These are phyloP conservation scores for Pachypanchax playfairii DNA, from an alignment of 2,113 vertebrate genomes.

Conservation along the genomic window DNA sequence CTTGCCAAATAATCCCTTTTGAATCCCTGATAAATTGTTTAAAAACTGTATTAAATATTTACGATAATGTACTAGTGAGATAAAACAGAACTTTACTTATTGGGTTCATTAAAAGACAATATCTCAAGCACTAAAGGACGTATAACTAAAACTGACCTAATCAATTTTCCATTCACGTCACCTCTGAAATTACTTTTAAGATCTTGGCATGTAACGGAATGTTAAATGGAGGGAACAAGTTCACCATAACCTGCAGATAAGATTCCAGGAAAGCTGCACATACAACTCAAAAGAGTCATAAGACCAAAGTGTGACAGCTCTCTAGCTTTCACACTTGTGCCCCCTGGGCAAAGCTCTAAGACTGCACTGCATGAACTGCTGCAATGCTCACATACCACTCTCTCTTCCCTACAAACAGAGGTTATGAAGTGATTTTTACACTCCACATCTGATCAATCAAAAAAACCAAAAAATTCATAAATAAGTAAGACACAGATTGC, in stretches of 20 bases:
- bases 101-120: constrained; percentile 4
- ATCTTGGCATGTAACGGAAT: constrained; percentile 19
- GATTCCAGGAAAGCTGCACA: constrained; percentile 26
- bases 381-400: constrained; percentile 15
- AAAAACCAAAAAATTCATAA: no score
- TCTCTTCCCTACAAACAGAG: constrained; percentile 19
- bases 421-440: no score
- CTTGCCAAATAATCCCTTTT: neutral
- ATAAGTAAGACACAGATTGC: no score
- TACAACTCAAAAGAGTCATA: constrained; percentile 60
- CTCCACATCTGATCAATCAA: no score
- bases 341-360: constrained; percentile 39
- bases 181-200: neutral
- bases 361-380: constrained; percentile 13
- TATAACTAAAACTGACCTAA: neutral
- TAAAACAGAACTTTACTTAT: neutral
- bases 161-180: constrained; percentile 7
- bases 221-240: constrained; percentile 19
- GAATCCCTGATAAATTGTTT: neutral
- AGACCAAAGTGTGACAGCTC: constrained; percentile 72
- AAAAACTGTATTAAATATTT: no score
- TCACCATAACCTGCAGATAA: constrained; percentile 40
- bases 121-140: neutral
- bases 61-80: neutral
- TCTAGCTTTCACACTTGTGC: constrained; percentile 41